A percentile compares a stretch with the other conserved stretches of the same genome.
Conservation (phyloP, 2,888 invertebrate genomes). For the Dinocampus coccinellae region DNA sequence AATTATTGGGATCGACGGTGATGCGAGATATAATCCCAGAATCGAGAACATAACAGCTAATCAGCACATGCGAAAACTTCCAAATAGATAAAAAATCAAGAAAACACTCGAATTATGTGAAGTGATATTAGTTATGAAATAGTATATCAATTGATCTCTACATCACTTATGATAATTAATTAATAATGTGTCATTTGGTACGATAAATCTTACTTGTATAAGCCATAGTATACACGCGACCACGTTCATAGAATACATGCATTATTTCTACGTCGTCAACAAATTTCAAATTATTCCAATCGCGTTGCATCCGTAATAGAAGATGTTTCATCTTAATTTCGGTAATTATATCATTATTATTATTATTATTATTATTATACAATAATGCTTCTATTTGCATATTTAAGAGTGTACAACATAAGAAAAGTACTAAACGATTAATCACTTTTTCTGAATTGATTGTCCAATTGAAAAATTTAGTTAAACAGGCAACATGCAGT, state of each 20-base stretch:
- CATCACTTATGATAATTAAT: neutral
- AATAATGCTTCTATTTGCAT: neutral
- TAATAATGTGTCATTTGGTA: neutral
- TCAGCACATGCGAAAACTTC: neutral
- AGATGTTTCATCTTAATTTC: constrained; percentile 31
- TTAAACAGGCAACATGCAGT: constrained; percentile 7
- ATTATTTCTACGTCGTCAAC: constrained; percentile 28
- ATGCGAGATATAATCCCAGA: constrained; percentile 28
- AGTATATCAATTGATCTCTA: neutral
- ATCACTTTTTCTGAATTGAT: constrained; percentile 37
- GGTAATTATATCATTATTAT: constrained; percentile 6
- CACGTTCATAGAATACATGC: constrained; percentile 22
- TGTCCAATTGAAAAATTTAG: constrained; percentile 35
- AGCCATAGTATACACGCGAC: constrained; percentile 1
- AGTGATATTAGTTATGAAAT: neutral
- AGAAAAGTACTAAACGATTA: too few relatives aligned
- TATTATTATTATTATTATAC: neutral
- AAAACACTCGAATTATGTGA: neutral
- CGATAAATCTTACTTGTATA: constrained; percentile 33
- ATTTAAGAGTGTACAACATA: too few relatives aligned
- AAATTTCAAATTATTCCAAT: constrained; percentile 24
- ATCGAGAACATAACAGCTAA: constrained; percentile 40
- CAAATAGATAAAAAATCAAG: neutral
- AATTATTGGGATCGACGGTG: constrained; percentile 34
- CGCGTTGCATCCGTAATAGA: constrained; percentile 30